Evolutionary conservation across 2,113 vertebrate genomes (phyloP).

Genomic region (Thinocorus orbignyianus): DNA sequence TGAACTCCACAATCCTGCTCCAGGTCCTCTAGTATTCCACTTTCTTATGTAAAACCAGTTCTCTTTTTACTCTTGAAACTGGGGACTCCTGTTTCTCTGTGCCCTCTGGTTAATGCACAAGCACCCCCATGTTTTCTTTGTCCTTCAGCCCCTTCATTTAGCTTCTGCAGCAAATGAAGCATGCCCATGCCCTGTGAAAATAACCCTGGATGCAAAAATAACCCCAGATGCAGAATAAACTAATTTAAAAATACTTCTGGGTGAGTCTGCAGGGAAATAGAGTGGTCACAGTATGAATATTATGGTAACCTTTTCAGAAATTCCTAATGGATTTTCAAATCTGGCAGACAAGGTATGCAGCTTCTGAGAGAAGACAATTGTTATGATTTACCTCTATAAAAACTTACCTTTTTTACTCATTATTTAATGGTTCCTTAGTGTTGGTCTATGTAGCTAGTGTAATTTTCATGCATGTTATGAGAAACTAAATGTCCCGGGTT

Average conservation of each 20-base stretch:
- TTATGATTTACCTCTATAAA: background rate
- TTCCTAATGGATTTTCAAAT: background rate
- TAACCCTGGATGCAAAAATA: constrained; percentile 8
- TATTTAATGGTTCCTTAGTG: background rate
- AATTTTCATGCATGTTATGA: background rate
- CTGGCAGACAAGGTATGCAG: background rate
- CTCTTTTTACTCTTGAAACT: background rate
- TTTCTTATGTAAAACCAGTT: background rate
- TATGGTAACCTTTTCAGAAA: background rate
- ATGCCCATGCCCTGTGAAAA: background rate
- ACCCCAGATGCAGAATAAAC: background rate
- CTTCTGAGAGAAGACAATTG: constrained; percentile 9
- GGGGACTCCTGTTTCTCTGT: background rate
- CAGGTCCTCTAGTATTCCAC: background rate
- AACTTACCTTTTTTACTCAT: background rate
- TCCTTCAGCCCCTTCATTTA: background rate
- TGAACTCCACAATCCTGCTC: background rate
- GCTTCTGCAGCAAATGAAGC: background rate
- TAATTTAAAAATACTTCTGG: background rate
- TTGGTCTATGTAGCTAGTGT: background rate
- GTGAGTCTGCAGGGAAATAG: background rate
- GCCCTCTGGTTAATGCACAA: background rate
- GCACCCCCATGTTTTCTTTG: background rate
- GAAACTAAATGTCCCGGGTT: background rate
- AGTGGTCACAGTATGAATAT: background rate